A percentile compares a stretch with the other conserved stretches of the same genome.
phyloP scores from a whole-genome alignment of 2,797 vertebrate genomes.

The Sciurus vulgaris region DNA sequence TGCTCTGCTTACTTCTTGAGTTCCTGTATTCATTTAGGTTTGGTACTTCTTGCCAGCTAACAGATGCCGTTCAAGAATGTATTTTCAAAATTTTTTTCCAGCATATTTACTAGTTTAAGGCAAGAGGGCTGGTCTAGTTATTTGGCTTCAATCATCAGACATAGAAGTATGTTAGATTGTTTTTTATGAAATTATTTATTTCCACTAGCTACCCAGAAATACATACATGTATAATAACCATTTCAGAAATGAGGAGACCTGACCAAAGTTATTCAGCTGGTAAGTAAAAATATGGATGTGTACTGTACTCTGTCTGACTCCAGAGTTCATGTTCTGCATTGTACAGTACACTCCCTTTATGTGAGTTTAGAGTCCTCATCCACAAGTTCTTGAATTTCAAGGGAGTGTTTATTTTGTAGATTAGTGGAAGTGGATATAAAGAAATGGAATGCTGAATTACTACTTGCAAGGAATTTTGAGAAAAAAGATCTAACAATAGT shows the following conservation, averaged over 20 bases:
- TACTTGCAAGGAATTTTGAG: conserved; percentile 14
- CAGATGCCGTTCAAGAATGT: not conserved
- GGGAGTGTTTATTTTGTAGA: not conserved
- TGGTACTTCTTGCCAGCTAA: conserved; percentile 6
- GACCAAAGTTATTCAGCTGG: not conserved
- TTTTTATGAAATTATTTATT: not conserved
- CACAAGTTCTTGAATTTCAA: not conserved
- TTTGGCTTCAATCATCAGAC: not conserved
- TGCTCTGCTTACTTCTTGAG: not conserved
- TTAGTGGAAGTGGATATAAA: not conserved
- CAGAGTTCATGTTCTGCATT: not conserved
- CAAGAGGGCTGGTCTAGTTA: not conserved
- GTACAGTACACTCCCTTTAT: not conserved
- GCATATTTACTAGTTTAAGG: not conserved
- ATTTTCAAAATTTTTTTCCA: not conserved
- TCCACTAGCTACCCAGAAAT: not conserved
- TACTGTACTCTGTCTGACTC: not conserved
- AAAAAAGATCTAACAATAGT: not conserved
- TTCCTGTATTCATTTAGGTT: not conserved
- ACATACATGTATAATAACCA: not conserved
- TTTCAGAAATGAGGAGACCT: conserved; percentile 56
- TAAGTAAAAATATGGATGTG: not conserved
- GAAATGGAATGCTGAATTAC: conserved; percentile 28
- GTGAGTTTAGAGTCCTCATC: conserved; percentile 1
- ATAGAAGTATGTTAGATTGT: not conserved